A percentile compares a stretch with the other conserved stretches of the same genome.
These are phyloP conservation scores for Apeira syringaria DNA, from an alignment of 2,888 invertebrate genomes.

Conservation along the genomic window DNA sequence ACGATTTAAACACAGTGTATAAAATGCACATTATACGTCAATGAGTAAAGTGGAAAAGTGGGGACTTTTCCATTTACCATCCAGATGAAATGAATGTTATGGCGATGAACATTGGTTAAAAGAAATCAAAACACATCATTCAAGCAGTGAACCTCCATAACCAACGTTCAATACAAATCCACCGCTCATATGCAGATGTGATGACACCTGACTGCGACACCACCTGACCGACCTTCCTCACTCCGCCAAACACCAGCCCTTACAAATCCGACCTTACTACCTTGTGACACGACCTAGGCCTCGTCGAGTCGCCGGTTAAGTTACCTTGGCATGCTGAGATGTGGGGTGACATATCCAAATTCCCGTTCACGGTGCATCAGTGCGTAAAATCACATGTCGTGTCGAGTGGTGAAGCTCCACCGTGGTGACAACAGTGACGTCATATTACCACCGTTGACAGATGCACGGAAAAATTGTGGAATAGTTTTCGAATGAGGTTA, in stretches of 20 bases:
- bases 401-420: conserved; percentile 28
- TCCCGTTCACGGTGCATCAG: conserved; percentile 49
- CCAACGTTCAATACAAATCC: conserved; percentile 27
- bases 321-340: conserved; percentile 12
- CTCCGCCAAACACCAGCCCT: not conserved
- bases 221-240: conserved; percentile 6
- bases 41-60: no score
- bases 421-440: conserved; percentile 37
- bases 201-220: conserved; percentile 24
- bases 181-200: conserved; percentile 25
- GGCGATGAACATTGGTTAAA: no score
- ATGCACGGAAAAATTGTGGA: conserved; percentile 27
- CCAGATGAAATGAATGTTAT: no score
- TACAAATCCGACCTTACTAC: conserved; percentile 12
- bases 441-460: conserved; percentile 35
- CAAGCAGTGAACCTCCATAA: conserved; percentile 8
- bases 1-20: no score
- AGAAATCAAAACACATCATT: conserved; percentile 3
- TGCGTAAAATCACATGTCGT: conserved; percentile 78
- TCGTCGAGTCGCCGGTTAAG: not conserved
- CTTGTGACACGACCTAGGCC: conserved; percentile 2
- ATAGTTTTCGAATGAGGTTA: conserved; percentile 17
- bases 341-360: conserved; percentile 60
- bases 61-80: no score
- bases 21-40: no score